Conservation (phyloP, 2,113 vertebrate species). For the Melanerpes formicivorus region DNA sequence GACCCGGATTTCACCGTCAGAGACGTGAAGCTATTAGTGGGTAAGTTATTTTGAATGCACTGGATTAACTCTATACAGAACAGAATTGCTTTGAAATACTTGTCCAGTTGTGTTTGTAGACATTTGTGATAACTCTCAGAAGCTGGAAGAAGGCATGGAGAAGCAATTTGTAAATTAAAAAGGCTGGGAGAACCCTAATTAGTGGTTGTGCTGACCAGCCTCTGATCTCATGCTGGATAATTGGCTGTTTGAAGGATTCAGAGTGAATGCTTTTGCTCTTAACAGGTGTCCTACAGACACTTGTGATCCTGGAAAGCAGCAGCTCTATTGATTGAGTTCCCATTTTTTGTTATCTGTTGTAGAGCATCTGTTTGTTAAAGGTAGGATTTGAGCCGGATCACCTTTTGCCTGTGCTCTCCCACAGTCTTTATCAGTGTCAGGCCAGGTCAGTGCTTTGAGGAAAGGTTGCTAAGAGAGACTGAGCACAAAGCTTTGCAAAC, state of each 20-base stretch:
- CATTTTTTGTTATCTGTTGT: background rate
- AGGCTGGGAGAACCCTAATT: constrained; percentile 56
- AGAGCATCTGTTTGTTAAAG: constrained; percentile 46
- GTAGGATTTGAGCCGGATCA: background rate
- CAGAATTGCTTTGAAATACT: constrained; percentile 59
- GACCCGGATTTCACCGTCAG: constrained; percentile 92
- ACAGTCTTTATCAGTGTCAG: constrained; percentile 13
- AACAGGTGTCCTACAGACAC: constrained; percentile 45
- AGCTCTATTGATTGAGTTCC: background rate
- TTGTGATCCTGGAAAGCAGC: constrained; percentile 45
- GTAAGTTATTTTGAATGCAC: constrained; percentile 82
- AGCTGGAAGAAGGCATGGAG: constrained; percentile 38
- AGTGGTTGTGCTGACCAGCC: constrained; percentile 19
- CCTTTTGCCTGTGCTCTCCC: constrained; percentile 13
- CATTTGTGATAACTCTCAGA: constrained; percentile 52
- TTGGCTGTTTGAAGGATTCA: constrained; percentile 34
- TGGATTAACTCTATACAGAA: constrained; percentile 49
- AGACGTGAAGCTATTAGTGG: constrained; percentile 95
- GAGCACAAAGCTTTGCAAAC: constrained; percentile 21
- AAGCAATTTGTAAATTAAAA: constrained; percentile 65
- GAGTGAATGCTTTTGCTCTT: constrained; percentile 46
- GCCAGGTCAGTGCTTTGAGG: constrained; percentile 20
- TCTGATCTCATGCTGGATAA: constrained; percentile 54
- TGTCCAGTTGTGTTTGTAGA: constrained; percentile 63
- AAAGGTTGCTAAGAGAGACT: background rate